Percentiles rank a stretch among this genome's conserved stretches.
Evolutionary conservation across 2,113 vertebrate genomes (phyloP).

Genomic region (zebrafish (Danio rerio)): GRCz12tu NC_133180.1:60889001-60889500

Average conservation of each 20-base stretch:
- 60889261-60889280: neutral
- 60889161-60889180: neutral
- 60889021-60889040: conserved; percentile 3
- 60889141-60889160: neutral
- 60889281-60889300: neutral
- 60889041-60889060: neutral
- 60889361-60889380: no score
- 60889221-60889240: conserved; percentile 3
- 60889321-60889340: no score
- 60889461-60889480: no score
- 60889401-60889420: no score
- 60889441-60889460: no score
- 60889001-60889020: neutral
- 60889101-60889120: conserved; percentile 4
- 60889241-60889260: neutral
- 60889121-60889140: neutral
- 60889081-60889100: neutral
- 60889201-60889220: neutral
- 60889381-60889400: no score
- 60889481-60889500: no score
- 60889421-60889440: no score
- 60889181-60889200: neutral
- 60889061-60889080: neutral
- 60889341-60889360: no score
- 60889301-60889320: neutral